Percentiles rank a stretch among this genome's conserved stretches.
Evolutionary conservation across 1,140 invertebrate species (phyloP).

Genomic region (Brachionus asplanchnoidis): DNA sequence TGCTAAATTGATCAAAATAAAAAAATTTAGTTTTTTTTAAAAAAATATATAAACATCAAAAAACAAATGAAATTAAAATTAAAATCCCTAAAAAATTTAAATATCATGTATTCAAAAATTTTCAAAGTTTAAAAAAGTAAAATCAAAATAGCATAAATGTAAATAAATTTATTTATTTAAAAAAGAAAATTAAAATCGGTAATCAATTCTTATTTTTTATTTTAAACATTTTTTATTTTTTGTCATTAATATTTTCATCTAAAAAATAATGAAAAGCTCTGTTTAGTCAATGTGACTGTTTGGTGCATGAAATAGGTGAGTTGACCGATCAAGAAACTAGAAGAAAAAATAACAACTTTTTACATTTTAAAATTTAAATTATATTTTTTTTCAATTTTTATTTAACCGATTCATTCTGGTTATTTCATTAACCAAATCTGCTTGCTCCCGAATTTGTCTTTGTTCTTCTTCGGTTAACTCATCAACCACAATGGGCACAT

Average conservation of each 20-base stretch:
- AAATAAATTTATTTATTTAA: background rate
- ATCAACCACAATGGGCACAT: background rate
- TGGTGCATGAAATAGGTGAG: background rate
- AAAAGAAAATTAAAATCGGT: background rate
- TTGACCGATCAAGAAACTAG: background rate
- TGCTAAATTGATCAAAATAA: too few species aligned
- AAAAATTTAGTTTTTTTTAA: too few species aligned
- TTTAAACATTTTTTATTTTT: background rate
- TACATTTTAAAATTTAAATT: background rate
- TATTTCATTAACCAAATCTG: background rate
- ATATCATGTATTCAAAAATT: background rate
- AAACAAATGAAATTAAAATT: too few species aligned
- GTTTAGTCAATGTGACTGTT: background rate
- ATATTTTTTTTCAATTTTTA: background rate
- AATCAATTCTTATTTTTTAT: background rate
- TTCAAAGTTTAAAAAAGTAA: background rate
- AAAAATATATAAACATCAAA: too few species aligned
- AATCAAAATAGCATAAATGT: too few species aligned
- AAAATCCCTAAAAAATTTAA: too few species aligned
- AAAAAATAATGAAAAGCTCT: background rate
- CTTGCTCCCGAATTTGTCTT: background rate
- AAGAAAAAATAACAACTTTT: slow-evolving; percentile 7
- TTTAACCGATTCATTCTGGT: slow-evolving; percentile 22
- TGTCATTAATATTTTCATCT: background rate
- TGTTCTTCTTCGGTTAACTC: slow-evolving; percentile 2